phyloP scores from a whole-genome alignment of 2,113 vertebrate species.

The Ptyas mucosa region DNA sequence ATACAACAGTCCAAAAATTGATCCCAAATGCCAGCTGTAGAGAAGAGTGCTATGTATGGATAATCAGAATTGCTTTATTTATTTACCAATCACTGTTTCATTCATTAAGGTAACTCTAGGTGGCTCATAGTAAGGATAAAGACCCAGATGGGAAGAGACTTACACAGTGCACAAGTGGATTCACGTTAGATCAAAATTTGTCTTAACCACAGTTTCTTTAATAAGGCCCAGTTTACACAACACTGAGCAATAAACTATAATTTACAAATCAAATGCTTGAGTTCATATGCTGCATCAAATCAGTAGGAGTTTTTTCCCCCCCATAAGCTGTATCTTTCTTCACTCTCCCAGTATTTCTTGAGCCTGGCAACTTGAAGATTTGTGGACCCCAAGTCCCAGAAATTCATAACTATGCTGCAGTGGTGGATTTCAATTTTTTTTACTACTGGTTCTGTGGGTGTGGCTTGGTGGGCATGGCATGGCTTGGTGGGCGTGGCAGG shows the following conservation, averaged over 20 bases:
- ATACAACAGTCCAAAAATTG: background rate
- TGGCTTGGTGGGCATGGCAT: too few species aligned
- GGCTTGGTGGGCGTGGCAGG: too few species aligned
- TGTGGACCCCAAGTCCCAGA: background rate
- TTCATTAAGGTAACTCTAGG: background rate
- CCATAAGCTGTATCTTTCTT: background rate
- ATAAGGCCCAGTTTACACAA: background rate
- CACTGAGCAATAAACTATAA: background rate
- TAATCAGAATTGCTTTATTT: background rate
- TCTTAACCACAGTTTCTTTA: background rate
- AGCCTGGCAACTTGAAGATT: background rate
- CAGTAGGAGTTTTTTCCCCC: background rate
- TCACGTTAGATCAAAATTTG: background rate
- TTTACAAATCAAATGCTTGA: background rate
- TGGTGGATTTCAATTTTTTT: too few species aligned
- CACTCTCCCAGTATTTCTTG: background rate
- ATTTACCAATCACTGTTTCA: background rate
- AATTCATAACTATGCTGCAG: background rate
- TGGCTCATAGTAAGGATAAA: background rate
- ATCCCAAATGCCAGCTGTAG: background rate
- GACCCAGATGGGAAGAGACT: background rate
- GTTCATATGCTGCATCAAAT: background rate
- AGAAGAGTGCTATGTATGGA: background rate
- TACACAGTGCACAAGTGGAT: background rate
- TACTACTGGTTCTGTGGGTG: too few species aligned